Conservation (phyloP, 2,888 invertebrate genomes). For the Deilephila elpenor region DNA sequence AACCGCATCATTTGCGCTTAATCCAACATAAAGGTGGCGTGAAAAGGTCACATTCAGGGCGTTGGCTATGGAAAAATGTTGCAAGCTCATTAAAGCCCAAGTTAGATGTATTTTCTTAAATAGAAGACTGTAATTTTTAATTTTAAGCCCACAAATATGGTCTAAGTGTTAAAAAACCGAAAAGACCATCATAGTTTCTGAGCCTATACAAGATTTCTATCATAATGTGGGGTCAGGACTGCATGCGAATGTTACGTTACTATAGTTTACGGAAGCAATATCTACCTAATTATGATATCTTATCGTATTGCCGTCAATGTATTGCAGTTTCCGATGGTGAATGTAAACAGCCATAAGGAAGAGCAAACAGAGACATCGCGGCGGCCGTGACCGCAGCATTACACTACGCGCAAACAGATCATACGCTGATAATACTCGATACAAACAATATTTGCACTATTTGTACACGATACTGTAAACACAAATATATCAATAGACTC, state of each 20-base stretch:
- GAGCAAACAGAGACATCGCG: constrained; percentile 24
- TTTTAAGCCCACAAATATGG: too few relatives aligned
- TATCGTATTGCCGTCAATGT: not conserved
- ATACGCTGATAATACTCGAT: not conserved
- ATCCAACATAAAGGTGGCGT: not conserved
- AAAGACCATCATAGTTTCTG: too few relatives aligned
- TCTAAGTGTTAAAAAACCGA: too few relatives aligned
- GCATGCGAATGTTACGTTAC: not conserved
- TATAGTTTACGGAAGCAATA: constrained; percentile 5
- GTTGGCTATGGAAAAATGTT: not conserved
- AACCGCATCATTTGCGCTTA: not conserved
- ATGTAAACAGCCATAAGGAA: constrained; percentile 31
- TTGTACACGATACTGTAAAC: too few relatives aligned
- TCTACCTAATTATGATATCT: not conserved
- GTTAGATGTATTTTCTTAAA: too few relatives aligned
- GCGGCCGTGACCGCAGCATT: constrained; percentile 21
- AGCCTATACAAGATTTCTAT: too few relatives aligned
- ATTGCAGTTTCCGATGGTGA: not conserved
- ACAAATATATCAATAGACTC: too few relatives aligned
- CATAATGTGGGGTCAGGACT: too few relatives aligned
- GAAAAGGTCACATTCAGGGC: not conserved
- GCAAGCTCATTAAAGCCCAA: not conserved
- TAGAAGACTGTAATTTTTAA: too few relatives aligned
- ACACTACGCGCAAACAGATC: constrained; percentile 25
- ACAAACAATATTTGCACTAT: not conserved